Base-by-base conservation (phyloP, 2,797 vertebrate genomes). In the Adelosebastes latens region DNA sequence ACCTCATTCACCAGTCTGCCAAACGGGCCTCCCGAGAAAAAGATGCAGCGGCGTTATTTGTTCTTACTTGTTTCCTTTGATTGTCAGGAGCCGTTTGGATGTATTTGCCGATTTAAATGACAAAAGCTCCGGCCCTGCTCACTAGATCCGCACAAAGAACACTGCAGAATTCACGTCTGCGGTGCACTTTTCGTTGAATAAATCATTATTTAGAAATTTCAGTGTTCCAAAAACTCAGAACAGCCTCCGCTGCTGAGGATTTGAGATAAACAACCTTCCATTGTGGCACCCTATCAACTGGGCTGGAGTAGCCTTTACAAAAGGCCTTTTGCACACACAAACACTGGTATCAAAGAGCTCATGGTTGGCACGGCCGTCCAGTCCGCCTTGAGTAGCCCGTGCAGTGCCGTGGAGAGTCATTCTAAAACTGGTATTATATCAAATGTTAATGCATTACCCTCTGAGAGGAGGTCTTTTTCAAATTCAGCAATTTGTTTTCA, bases 261-360 rank as follows among this genome's bases (percentile, higher is more conserved):
- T 36, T 18, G 36, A 79, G 61, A 83, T 80, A 74, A 83, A 85
- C 61, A 83, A 4, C 49, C 22, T 34, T 39, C 22, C 61, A 12
- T 53, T 84, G 75, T 73, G 46, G 52, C 32, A 29, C 36, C 68
- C 67, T 75, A 55, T 82, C 59, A 66, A 66, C 6, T 16, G 29
- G 24, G 62, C 46, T 27, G 39, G n/a, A 66, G 46, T 11, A 62
- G 58, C 49, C 22, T 55, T 76, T 22, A 42, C 42, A 75, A 75
- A 72, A 80, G 46, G 22, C 53, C 18, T 80, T 80, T 61, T 81
- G 22, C 59, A 31, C 59, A 46, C 56, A 53, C 56, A 72, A 78
- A 52, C 29, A 71, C 8, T 52, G 32, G 11, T 75, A 72, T 82
- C 46, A 84, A 32, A 65, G 46, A 39, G 66, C 63, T 71, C 24